These are phyloP conservation scores for Scaptomyza caliginosa DNA, from an alignment of 2,888 invertebrate genomes.

Conservation along the genomic window DNA sequence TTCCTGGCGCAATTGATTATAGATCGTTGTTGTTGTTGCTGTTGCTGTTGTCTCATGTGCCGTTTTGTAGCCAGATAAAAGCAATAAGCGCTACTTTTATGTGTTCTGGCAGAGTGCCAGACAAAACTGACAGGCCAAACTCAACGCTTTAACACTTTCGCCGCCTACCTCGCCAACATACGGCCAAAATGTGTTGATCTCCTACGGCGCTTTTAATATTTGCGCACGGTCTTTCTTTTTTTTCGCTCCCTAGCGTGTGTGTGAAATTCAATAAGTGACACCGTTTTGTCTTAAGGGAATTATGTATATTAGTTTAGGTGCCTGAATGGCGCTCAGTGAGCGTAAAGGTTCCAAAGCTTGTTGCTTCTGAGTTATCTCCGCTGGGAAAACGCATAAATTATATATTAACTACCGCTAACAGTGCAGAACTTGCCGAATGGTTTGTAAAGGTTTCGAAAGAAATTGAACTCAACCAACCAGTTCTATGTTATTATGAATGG, in stretches of 20 bases:
- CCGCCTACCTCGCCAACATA: conserved; percentile 15
- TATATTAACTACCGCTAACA: conserved; percentile 65
- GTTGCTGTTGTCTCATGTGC: conserved; percentile 30
- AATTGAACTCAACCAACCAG: neutral
- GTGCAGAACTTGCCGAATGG: neutral
- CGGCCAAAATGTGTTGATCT: conserved; percentile 37
- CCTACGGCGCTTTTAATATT: conserved; percentile 47
- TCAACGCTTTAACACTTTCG: conserved; percentile 5
- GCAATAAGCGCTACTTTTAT: conserved; percentile 69
- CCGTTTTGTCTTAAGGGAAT: conserved; percentile 71
- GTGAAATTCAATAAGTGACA: conserved; percentile 57
- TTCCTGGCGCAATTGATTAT: conserved; percentile 71
- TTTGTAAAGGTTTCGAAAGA: no score
- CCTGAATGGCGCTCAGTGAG: conserved; percentile 30
- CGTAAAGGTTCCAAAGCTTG: conserved; percentile 1
- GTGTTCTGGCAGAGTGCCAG: conserved; percentile 37
- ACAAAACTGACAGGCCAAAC: conserved; percentile 11
- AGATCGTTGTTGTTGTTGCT: conserved; percentile 53
- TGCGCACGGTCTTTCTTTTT: conserved; percentile 20
- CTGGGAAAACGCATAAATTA: conserved; percentile 54
- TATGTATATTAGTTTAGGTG: conserved; percentile 66
- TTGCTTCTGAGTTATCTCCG: conserved; percentile 7
- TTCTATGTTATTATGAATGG: no score
- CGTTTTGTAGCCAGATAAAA: conserved; percentile 64
- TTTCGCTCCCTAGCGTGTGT: conserved; percentile 4